Evolutionary conservation across 2,113 vertebrate genomes (phyloP).

Genomic region (Raja brachyura): DNA sequence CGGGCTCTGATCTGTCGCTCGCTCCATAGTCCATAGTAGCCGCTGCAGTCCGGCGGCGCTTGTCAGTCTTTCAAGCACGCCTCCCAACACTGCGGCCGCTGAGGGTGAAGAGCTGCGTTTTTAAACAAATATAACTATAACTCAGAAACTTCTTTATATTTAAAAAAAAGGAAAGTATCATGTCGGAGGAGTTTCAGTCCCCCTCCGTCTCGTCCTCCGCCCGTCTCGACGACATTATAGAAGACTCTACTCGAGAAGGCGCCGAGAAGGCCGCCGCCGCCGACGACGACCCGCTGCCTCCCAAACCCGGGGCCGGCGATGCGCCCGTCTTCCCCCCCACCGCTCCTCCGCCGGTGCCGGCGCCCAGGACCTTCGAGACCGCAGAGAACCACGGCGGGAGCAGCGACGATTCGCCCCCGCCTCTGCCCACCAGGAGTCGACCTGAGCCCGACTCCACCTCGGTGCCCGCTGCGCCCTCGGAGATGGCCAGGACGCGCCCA

Average conservation of each 20-base stretch:
- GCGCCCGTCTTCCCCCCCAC: not conserved
- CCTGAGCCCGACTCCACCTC: constrained; percentile 21
- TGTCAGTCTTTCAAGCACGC: not conserved
- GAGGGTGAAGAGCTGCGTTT: not conserved
- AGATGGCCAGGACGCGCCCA: not conserved
- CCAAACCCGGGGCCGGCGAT: constrained; percentile 16
- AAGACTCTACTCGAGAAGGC: not conserved
- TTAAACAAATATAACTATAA: not conserved
- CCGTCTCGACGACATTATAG: not conserved
- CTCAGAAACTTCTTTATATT: too few species aligned
- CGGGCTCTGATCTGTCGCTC: not conserved
- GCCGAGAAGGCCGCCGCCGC: not conserved
- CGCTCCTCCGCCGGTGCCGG: not conserved
- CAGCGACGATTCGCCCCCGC: not conserved
- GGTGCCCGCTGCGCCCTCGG: not conserved
- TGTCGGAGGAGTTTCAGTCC: constrained; percentile 7
- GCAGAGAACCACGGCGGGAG: not conserved
- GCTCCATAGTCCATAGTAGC: not conserved
- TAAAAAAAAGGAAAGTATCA: not conserved
- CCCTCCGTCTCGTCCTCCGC: not conserved
- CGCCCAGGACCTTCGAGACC: not conserved
- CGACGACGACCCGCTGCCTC: not conserved
- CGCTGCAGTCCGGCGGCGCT: constrained; percentile 12
- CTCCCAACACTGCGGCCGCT: not conserved
- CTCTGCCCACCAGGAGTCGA: not conserved